These are phyloP conservation scores for Eufriesea mexicana DNA, from an alignment of 1,140 invertebrate species.

Conservation along the genomic window DNA sequence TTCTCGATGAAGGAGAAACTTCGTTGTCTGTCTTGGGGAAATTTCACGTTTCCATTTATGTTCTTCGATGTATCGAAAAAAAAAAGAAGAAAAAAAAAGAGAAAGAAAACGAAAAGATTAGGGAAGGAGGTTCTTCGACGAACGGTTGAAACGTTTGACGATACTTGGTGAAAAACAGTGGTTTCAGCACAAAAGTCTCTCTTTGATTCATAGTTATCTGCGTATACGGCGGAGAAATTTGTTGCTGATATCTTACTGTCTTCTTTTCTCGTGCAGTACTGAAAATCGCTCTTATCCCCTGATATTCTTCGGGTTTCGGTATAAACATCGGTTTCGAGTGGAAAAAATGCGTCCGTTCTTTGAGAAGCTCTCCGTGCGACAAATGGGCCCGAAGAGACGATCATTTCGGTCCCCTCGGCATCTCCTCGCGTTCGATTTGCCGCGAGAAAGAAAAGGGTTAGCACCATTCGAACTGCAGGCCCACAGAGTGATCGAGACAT, in stretches of 20 bases:
- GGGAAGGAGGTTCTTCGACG: not conserved
- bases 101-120: no score
- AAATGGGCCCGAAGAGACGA: not conserved
- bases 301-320: not conserved
- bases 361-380: not conserved
- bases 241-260: not conserved
- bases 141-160: not conserved
- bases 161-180: not conserved
- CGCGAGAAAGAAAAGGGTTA: constrained; percentile 50
- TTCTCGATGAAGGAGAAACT: constrained; percentile 7
- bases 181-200: not conserved
- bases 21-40: constrained; percentile 21
- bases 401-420: not conserved
- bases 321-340: no score
- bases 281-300: not conserved
- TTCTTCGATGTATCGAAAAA: not conserved
- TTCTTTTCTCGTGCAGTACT: not conserved
- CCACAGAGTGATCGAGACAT: constrained; percentile 58
- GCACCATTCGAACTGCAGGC: constrained; percentile 66
- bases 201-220: not conserved
- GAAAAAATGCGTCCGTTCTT: not conserved
- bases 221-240: not conserved
- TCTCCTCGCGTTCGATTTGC: constrained; percentile 9
- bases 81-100: no score
- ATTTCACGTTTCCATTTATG: not conserved